A percentile compares a stretch with the other conserved stretches of the same genome.
These are phyloP conservation scores for Epizoanthus scotinus DNA, from an alignment of 92 coral and sea anemone genomes.

Conservation along the genomic window DNA sequence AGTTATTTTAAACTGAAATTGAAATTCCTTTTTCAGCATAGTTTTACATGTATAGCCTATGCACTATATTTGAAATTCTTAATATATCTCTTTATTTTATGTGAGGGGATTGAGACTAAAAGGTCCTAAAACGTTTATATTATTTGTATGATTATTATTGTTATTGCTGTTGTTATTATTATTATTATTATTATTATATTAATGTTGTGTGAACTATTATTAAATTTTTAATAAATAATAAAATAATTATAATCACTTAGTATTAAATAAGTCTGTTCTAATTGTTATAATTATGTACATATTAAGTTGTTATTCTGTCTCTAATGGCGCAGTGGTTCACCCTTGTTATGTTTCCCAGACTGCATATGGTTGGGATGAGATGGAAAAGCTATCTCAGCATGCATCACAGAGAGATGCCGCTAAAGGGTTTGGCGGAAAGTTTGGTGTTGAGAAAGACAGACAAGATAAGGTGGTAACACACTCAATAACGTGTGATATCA, in stretches of 20 bases:
- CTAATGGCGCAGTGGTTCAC: conserved; percentile 4
- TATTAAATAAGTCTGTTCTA: neutral
- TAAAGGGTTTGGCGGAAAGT: conserved; percentile 96
- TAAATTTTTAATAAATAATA: too few relatives aligned
- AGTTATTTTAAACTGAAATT: too few relatives aligned
- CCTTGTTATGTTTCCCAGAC: conserved; percentile 34
- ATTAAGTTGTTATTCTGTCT: neutral
- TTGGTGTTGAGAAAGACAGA: conserved; percentile 92
- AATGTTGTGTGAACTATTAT: too few relatives aligned
- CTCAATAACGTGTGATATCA: neutral
- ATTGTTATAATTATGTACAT: neutral
- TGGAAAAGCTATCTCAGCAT: conserved; percentile 21
- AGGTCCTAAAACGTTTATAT: too few relatives aligned
- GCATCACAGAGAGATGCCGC: conserved; percentile 69
- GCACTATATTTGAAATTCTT: too few relatives aligned
- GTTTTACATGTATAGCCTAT: too few relatives aligned
- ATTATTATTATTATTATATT: too few relatives aligned
- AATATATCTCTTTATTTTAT: too few relatives aligned
- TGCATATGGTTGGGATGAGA: conserved; percentile 25
- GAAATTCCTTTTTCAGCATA: too few relatives aligned
- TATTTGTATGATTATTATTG: too few relatives aligned
- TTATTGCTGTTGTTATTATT: too few relatives aligned
- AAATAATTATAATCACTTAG: neutral
- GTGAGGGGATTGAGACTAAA: too few relatives aligned
- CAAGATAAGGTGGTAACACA: conserved; percentile 74